phyloP scores from a whole-genome alignment of 1,140 invertebrate species.

The Neoseiulus cucumeris region DNA sequence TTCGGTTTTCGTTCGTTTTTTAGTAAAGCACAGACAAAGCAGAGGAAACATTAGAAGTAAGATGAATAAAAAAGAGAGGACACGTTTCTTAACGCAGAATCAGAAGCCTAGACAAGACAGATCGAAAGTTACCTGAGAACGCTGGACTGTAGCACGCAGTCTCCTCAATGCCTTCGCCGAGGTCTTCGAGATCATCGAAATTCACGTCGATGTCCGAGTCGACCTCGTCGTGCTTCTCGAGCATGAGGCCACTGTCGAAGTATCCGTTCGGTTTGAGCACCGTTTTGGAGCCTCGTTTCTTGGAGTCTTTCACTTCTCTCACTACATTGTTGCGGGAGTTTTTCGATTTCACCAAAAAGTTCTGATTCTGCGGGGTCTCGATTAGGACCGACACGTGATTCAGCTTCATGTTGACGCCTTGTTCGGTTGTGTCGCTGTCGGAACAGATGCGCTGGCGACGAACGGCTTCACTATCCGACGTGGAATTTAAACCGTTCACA shows the following conservation, averaged over 20 bases:
- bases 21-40: no score
- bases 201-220: slow-evolving; percentile 8
- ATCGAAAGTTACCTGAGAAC: not conserved
- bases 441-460: no score
- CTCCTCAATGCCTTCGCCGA: slow-evolving; percentile 3
- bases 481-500: no score
- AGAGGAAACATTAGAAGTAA: no score
- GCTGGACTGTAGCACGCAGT: slow-evolving; percentile 7
- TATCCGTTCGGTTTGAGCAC: slow-evolving; percentile 4
- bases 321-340: not conserved
- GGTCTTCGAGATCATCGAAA: slow-evolving; percentile 5
- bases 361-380: not conserved
- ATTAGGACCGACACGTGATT: slow-evolving; percentile 3
- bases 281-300: not conserved
- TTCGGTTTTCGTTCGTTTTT: no score
- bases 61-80: no score
- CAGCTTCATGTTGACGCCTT: not conserved
- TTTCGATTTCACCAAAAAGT: not conserved
- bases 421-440: no score
- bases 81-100: no score
- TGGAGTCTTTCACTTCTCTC: not conserved
- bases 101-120: no score
- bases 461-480: no score
- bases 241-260: slow-evolving; percentile 1
- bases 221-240: slow-evolving; percentile 5